A percentile compares a stretch with the other conserved stretches of the same genome.
Evolutionary conservation across 2,113 vertebrate species (phyloP).

Genomic region (human (Homo sapiens)): DNA sequence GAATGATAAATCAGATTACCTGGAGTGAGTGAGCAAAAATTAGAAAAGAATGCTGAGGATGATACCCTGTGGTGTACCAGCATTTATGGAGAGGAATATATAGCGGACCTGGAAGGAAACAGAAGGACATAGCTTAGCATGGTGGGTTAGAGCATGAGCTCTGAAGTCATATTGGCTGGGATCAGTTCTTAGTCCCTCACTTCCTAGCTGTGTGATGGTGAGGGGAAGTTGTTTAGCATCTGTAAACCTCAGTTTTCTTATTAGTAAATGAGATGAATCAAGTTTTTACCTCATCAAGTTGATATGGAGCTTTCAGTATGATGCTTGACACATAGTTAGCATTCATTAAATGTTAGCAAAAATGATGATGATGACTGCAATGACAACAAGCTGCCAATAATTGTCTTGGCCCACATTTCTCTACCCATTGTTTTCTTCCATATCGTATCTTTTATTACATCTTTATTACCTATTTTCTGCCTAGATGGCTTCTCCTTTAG

Average conservation of each 20-base stretch:
- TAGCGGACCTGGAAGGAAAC: not conserved
- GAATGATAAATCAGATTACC: not conserved
- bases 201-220: not conserved
- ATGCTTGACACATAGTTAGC: too few species aligned
- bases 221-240: not conserved
- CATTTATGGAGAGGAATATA: not conserved
- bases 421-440: not conserved
- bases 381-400: not conserved
- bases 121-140: too few species aligned
- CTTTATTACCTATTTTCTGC: not conserved
- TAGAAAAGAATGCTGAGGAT: not conserved
- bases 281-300: not conserved
- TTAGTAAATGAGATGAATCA: not conserved
- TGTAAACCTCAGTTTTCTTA: not conserved
- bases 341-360: not conserved
- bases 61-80: too few species aligned
- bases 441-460: not conserved
- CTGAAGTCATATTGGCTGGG: not conserved
- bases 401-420: not conserved
- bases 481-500: not conserved
- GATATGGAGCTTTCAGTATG: not conserved
- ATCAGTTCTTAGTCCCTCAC: fast-evolving
- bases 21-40: not conserved
- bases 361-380: not conserved
- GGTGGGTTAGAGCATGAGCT: not conserved